Evolutionary conservation across 2,888 invertebrate genomes (phyloP).

Genomic region (Ophion obscuratus): DNA sequence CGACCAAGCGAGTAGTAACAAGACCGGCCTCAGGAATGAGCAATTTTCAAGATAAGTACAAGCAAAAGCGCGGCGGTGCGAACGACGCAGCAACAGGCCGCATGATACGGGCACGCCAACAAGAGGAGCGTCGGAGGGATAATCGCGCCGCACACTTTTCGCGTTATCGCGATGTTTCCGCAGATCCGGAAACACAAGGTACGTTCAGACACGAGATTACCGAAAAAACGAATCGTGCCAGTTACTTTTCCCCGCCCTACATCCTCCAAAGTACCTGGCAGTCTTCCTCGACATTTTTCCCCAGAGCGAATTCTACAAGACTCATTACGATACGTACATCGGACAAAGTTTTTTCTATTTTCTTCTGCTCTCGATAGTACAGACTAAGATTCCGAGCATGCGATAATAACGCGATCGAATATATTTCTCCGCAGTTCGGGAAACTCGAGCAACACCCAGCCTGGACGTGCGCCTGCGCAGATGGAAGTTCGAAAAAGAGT

Average conservation of each 20-base stretch:
- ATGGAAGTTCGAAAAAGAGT: slow-evolving; percentile 75
- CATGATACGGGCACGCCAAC: slow-evolving; percentile 54
- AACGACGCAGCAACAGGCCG: slow-evolving; percentile 35
- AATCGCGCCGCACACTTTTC: slow-evolving; percentile 57
- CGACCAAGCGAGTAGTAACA: background rate
- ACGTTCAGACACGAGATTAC: background rate
- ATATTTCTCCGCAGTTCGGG: background rate
- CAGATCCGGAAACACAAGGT: slow-evolving; percentile 28
- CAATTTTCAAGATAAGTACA: slow-evolving; percentile 35
- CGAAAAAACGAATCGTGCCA: background rate
- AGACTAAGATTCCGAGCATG: background rate
- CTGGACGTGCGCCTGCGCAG: slow-evolving; percentile 65
- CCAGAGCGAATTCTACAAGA: no score
- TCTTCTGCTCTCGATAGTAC: background rate
- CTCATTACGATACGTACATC: no score
- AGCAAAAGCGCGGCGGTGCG: slow-evolving; percentile 8
- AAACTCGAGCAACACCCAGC: slow-evolving; percentile 10
- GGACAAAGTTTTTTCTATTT: no score
- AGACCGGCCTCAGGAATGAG: slow-evolving; percentile 9
- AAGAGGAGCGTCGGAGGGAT: slow-evolving; percentile 52
- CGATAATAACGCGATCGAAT: background rate
- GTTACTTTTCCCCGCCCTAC: background rate
- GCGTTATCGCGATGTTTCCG: slow-evolving; percentile 52
- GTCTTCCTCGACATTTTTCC: no score
- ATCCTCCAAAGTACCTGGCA: background rate